phyloP scores from a whole-genome alignment of 2,797 vertebrate species.

The Tiaroga cobitis region DNA sequence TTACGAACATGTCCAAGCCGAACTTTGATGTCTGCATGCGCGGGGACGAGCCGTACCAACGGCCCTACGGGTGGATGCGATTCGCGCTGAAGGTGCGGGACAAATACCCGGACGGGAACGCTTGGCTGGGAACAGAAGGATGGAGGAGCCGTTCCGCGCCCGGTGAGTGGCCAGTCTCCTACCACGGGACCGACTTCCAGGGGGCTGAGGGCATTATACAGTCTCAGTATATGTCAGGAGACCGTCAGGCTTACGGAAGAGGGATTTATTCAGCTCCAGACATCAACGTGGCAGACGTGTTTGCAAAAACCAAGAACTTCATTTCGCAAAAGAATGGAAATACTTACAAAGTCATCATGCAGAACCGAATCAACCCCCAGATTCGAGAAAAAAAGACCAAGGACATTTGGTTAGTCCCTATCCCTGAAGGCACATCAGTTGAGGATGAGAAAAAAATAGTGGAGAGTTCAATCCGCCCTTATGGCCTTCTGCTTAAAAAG shows the following conservation, averaged over 20 bases:
- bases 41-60: slow-evolving; percentile 66
- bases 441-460: slow-evolving; percentile 40
- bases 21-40: slow-evolving; percentile 48
- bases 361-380: slow-evolving; percentile 42
- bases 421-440: slow-evolving; percentile 41
- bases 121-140: slow-evolving; percentile 33
- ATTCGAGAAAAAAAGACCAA: background rate
- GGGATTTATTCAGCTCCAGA: slow-evolving; percentile 62
- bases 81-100: slow-evolving; percentile 60
- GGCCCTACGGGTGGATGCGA: slow-evolving; percentile 73
- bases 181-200: slow-evolving; percentile 33
- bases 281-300: background rate
- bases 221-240: slow-evolving; percentile 7
- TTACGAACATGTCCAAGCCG: background rate
- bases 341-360: slow-evolving; percentile 44
- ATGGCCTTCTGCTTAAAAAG: slow-evolving; percentile 53
- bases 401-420: slow-evolving; percentile 47
- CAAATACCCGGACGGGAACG: slow-evolving; percentile 48
- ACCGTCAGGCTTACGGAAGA: background rate
- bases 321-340: slow-evolving; percentile 44
- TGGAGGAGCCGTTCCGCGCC: slow-evolving; percentile 20
- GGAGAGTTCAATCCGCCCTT: slow-evolving; percentile 53
- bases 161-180: slow-evolving; percentile 54
- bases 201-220: slow-evolving; percentile 17
- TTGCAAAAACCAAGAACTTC: slow-evolving; percentile 13